Percentiles rank a stretch among this genome's conserved stretches.
Evolutionary conservation across 1,140 invertebrate genomes (phyloP).

Genomic region (Pseudomyrmex gracilis): DNA sequence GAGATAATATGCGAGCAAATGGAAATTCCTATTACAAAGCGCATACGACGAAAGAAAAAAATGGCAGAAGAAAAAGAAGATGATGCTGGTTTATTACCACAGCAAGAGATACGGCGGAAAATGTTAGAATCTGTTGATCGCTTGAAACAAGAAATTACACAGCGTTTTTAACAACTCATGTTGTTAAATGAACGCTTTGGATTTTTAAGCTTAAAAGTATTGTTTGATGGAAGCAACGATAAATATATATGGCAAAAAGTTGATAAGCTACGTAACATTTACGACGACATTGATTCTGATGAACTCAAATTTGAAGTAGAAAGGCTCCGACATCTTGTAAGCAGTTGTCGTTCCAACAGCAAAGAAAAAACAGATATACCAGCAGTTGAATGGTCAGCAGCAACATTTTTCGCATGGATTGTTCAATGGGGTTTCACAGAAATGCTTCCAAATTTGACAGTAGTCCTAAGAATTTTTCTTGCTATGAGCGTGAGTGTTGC

Average conservation of each 20-base stretch:
- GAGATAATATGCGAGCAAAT: background rate
- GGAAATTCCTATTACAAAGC: background rate
- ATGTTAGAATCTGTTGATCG: slow-evolving; percentile 6
- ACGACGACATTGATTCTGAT: background rate
- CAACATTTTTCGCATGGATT: background rate
- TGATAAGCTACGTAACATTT: slow-evolving; percentile 4
- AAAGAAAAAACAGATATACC: background rate
- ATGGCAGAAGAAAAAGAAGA: slow-evolving; percentile 10
- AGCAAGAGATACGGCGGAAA: slow-evolving; percentile 1
- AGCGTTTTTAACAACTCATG: background rate
- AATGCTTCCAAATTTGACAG: background rate
- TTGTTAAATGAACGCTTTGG: background rate
- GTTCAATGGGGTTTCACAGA: slow-evolving; percentile 1
- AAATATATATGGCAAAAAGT: slow-evolving; percentile 1
- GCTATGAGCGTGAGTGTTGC: slow-evolving; percentile 1
- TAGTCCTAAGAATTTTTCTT: background rate
- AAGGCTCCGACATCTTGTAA: background rate
- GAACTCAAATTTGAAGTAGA: background rate
- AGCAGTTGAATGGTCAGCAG: background rate
- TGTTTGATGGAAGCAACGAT: background rate
- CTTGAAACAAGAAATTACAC: background rate
- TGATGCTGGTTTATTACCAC: background rate
- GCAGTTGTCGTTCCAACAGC: background rate
- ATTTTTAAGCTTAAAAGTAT: background rate
- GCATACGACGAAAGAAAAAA: slow-evolving; percentile 4